Conservation (phyloP, 2,888 invertebrate genomes). For the Magallana nippona region DNA sequence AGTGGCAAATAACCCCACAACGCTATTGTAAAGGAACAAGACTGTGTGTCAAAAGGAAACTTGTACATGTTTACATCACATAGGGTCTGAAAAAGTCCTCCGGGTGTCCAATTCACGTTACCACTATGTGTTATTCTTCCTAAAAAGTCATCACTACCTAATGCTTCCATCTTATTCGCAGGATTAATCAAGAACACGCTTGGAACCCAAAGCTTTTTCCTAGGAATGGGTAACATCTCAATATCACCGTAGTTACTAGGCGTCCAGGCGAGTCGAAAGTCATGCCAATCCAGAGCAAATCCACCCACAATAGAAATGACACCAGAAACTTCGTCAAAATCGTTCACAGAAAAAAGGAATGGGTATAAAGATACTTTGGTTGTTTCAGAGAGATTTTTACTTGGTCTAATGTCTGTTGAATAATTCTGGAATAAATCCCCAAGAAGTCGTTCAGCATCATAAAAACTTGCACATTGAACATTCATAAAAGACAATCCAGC, state of each 20-base stretch:
- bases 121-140: neutral
- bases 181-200: neutral
- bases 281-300: neutral
- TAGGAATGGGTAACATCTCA: neutral
- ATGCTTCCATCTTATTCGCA: conserved; percentile 4
- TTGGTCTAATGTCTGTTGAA: conserved; percentile 8
- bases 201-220: neutral
- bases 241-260: neutral
- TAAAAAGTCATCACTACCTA: neutral
- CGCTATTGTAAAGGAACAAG: neutral
- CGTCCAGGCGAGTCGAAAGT: neutral
- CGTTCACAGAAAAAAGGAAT: neutral
- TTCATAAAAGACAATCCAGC: neutral
- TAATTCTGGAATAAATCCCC: neutral
- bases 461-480: neutral
- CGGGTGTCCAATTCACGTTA: neutral
- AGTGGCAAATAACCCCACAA: neutral
- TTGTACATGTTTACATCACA: conserved; percentile 6
- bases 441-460: neutral
- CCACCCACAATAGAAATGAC: neutral
- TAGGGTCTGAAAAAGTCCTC: neutral
- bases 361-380: neutral
- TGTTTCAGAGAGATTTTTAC: neutral
- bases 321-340: conserved; percentile 1
- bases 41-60: conserved; percentile 36